Evolutionary conservation across 2,888 invertebrate species (phyloP), one percentile per base, ranked within the genome.

Genomic region (Polyommatus icarus): DNA sequence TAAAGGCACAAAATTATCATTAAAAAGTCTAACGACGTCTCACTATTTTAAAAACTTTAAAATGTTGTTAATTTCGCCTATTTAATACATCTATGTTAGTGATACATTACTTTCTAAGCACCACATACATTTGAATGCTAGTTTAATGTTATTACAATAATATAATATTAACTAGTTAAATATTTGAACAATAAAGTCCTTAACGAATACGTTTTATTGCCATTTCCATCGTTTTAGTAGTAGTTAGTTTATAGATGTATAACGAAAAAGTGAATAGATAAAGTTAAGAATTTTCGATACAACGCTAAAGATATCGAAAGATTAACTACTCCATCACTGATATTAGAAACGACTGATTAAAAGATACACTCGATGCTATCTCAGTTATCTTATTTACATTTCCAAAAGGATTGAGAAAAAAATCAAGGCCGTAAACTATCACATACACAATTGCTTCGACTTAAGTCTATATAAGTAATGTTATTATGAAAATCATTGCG

Each of bases 171-270:
- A 84, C 85, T 88, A 80, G 84, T 84, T 84, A 91, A 91, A 92
- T 89, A 87, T 89, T 90, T 92, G 90, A 91, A 87, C 89, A 91
- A 88, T 87, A 88, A 86, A 81, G 85, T 83, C 82, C 82, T 89
- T 90, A 89, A 88, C 91, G 89, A 90, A 89, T 89, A 91, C 85
- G 90, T 91, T 91, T 93, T 94, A 94, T 94, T 94, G 93, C 93
- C 92, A 87, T 91, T 84, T 87, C 88, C 83, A 85, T 85, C 85
- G 83, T 82, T 87, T 85, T 82, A 84, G 86, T 82, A 84, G 86
- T 85, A 86, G 87, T 79, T 78, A 79, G 73, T 79, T 79, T 81
- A 24, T 54, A 75, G 67, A 24, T 67, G 29, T 67, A 29, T 6
- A 67, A 67, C 24, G 50, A 46, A 75, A 75, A 50, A 75, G 24